phyloP scores from a whole-genome alignment of 2,888 invertebrate species.

The Epinotia nisella region DNA sequence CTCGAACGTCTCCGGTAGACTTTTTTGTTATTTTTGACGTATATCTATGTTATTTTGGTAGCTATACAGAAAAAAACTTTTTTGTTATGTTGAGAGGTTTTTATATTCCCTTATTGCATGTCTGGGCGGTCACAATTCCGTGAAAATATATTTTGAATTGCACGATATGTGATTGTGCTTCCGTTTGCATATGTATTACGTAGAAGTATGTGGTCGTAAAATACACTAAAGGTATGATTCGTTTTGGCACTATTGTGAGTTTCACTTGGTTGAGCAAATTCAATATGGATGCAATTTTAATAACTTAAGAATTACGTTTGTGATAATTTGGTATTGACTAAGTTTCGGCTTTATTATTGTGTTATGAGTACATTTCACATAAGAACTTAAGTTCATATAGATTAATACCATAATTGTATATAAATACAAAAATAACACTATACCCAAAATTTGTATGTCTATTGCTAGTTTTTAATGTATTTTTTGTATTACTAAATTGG shows the following conservation, averaged over 20 bases:
- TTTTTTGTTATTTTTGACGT: constrained; percentile 2
- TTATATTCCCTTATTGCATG: constrained; percentile 2
- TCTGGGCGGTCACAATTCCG: not conserved
- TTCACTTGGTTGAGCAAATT: constrained; percentile 9
- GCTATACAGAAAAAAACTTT: constrained; percentile 12
- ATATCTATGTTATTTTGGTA: constrained; percentile 11
- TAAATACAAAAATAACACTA: constrained; percentile 35
- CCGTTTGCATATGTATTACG: not conserved
- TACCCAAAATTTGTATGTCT: constrained; percentile 28
- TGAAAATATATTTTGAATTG: not conserved
- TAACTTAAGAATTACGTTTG: constrained; percentile 40
- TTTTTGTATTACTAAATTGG: constrained; percentile 38
- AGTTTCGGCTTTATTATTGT: constrained; percentile 22
- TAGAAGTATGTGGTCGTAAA: not conserved
- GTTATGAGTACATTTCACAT: constrained; percentile 43
- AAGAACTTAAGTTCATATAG: constrained; percentile 37
- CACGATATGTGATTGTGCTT: not conserved
- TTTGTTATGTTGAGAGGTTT: constrained; percentile 19
- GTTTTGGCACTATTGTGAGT: not conserved
- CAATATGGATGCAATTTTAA: constrained; percentile 18
- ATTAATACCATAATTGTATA: constrained; percentile 27
- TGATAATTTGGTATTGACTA: constrained; percentile 41
- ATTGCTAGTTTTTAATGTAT: constrained; percentile 27
- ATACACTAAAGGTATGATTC: not conserved
- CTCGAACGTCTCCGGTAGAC: constrained; percentile 18